Evolutionary conservation across 35 echinoderm and acorn worm genomes (phyloP).

Genomic region (Nesometra sesokonis): DNA sequence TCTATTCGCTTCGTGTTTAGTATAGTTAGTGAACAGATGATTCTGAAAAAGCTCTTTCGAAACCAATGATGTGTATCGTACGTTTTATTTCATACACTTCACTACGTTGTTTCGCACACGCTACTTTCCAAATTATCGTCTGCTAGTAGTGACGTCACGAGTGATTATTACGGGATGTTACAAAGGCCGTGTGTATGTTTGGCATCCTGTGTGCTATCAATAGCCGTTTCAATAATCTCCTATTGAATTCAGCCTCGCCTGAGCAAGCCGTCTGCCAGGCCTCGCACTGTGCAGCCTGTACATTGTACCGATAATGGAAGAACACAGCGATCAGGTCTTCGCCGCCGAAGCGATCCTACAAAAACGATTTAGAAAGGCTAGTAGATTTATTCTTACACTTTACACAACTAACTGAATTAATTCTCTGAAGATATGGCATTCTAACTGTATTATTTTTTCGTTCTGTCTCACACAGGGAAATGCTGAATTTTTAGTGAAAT

Average conservation of each 20-base stretch:
- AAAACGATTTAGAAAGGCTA: slow-evolving; percentile 29
- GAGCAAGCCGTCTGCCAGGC: not conserved
- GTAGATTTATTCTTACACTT: not conserved
- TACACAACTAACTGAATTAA: not conserved
- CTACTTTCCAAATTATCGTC: not conserved
- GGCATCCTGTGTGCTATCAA: not conserved
- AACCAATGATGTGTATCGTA: not conserved
- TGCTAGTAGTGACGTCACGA: not conserved
- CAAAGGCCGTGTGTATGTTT: not conserved
- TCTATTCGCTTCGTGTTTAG: too few relatives aligned
- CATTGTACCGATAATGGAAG: not conserved
- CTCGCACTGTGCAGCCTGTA: not conserved
- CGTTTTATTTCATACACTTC: too few relatives aligned
- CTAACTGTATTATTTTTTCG: not conserved
- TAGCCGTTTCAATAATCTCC: not conserved
- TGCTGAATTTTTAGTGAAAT: slow-evolving; percentile 36
- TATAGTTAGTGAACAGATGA: too few relatives aligned
- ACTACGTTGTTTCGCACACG: not conserved
- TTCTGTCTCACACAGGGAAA: slow-evolving; percentile 19
- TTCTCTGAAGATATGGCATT: not conserved
- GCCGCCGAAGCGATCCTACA: slow-evolving; percentile 40
- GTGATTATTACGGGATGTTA: not conserved
- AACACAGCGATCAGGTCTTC: slow-evolving; percentile 31
- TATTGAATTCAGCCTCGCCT: not conserved
- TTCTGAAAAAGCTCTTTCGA: not conserved